Base-by-base conservation (phyloP, 2,113 vertebrate genomes). In the Aptenodytes forsteri region DNA sequence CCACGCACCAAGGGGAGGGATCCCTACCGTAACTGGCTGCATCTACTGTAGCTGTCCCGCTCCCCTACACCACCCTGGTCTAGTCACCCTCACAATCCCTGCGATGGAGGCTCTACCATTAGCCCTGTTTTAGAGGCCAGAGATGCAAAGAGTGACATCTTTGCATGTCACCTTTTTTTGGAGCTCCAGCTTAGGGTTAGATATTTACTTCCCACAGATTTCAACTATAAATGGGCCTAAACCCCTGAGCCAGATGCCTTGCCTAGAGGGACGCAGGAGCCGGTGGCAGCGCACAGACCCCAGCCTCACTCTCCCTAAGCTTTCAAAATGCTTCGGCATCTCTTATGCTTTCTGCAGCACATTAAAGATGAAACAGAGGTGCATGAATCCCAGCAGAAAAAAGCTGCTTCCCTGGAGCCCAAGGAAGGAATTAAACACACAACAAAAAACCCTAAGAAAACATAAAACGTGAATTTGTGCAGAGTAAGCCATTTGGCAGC, bases 1-100 rank as follows among this genome's bases (percentile, higher is more conserved):
- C 30, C 79, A 15, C 4, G 2, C 1, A 2, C 30, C 3, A 2
- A 38, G 66, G 26, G 40, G 40, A n/a, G 65, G 52, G n/a, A 55
- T 19, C 36, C 65, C 42, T 32, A 2, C 56, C 4, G 11, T 3
- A 30, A n/a, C 20, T 1, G 7, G 6, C 19, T 30, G 16, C 25
- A 13, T 13, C 75, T 34, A 3, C 2, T 0, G 1, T 2, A 44
- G 25, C 29, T 40, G 29, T 17, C 21, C 52, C 10, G 34, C 19
- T 67, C 34, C 64, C 42, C 15, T 19, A 6, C 25, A 5, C 40
- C 44, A 16, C 3, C 46, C 34, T 15, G 11, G 9, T 17, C 49
- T 20, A 16, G 23, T 14, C 3, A 21, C 7, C 20, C 40, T 46
- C 40, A 13, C 29, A n/a, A 12, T 4, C 34, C 40, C 58, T 19